phyloP scores from a whole-genome alignment of 2,113 vertebrate species.

The Cranoglanis bouderius region DNA sequence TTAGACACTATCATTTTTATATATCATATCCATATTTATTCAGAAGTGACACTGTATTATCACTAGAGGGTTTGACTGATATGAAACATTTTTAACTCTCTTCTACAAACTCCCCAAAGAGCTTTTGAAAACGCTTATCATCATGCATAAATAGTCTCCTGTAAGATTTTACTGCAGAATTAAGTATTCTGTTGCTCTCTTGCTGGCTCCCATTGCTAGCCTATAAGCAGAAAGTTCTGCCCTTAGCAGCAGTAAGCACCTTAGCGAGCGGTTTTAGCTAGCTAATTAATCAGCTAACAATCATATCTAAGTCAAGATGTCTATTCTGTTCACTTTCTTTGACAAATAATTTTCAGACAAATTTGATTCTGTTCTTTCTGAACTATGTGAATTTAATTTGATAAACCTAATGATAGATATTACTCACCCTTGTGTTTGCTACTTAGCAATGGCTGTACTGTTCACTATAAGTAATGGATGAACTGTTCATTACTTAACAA shows the following conservation, averaged over 20 bases:
- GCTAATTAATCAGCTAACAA: not conserved
- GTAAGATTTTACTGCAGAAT: not conserved
- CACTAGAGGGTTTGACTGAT: slow-evolving; percentile 8
- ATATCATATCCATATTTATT: slow-evolving; percentile 11
- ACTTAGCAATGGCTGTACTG: not conserved
- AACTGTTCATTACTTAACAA: not conserved
- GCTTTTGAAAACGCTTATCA: not conserved
- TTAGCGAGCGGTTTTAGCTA: not conserved
- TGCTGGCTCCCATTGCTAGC: not conserved
- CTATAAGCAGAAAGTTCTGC: not conserved
- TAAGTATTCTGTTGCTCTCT: not conserved
- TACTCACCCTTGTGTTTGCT: not conserved
- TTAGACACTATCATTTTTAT: slow-evolving; percentile 6
- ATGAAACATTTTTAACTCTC: slow-evolving; percentile 11
- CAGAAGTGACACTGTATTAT: not conserved
- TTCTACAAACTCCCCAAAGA: not conserved
- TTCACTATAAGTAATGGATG: not conserved
- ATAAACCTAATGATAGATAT: not conserved
- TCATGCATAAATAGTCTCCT: not conserved
- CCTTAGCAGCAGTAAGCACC: not conserved
- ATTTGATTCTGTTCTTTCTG: not conserved
- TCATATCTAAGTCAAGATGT: not conserved
- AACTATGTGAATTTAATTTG: not conserved
- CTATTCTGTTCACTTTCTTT: not conserved
- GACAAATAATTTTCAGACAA: not conserved